Evolutionary conservation across 2,113 vertebrate species (phyloP), one percentile per base, ranked within the genome.

Genomic region (Rhinolophus sinicus): DNA sequence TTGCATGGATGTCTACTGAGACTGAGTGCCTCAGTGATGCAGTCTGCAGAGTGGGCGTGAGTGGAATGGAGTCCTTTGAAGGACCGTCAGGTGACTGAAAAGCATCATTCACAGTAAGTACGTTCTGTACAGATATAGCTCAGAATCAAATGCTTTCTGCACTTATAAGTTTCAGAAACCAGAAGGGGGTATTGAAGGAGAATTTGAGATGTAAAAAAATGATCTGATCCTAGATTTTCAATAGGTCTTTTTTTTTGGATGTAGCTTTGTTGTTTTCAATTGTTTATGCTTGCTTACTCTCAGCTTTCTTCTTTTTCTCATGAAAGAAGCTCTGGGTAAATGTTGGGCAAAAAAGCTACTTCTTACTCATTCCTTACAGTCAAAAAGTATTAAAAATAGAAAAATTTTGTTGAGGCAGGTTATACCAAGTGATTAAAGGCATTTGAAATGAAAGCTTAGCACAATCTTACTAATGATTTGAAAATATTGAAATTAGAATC

Each of bases 401-500:
- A 64, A 91, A 70, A 90, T 8, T 47, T 15, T 93, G 35, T 94
- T 84, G 78, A 85, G 44, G 72, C 26, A 92, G 56, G 95, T 94
- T 92, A 93, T 87, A 86, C 52, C 35, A 75, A 91, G 47, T 95
- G 93, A 97, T 96, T 92, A 94, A 97, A 97, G 33, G 73, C 67
- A 92, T 78, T 97, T 93, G 84, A 91, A 97, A 93, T 86, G 21
- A 91, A 95, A 94, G 50, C 70, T 78, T 94, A 75, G 69, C 88
- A 78, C 35, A 92, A 62, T 96, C 82, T 86, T 80, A 80, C 89
- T 95, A 93, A 96, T 82, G 93, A 94, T 91, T 94, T 97, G 82
- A 91, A 96, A 97, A 97, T 90, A 97, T 83, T 97, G 96, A 97
- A 97, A 94, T 96, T 78, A 91, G 82, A 96, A 82, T 75, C 81